These are phyloP conservation scores for Phataginus tricuspis DNA, from an alignment of 2,797 vertebrate species.

Conservation along the genomic window DNA sequence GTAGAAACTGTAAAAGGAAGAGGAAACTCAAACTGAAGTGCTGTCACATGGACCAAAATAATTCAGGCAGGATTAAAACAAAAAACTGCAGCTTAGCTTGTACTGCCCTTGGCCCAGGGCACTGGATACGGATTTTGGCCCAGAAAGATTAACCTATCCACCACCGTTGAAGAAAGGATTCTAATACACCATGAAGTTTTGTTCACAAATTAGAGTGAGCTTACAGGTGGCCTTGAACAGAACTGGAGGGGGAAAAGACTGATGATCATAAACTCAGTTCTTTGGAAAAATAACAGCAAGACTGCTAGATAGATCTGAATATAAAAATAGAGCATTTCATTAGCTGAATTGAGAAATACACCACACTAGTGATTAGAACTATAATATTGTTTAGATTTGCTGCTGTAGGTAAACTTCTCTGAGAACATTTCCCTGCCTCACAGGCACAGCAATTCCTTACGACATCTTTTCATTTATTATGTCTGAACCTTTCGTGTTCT, in stretches of 20 bases:
- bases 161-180: not conserved
- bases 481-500: not conserved
- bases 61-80: not conserved
- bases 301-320: not conserved
- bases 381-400: not conserved
- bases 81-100: not conserved
- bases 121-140: not conserved
- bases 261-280: not conserved
- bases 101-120: no score
- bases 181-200: not conserved
- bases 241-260: not conserved
- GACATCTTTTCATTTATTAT: not conserved
- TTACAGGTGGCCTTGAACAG: not conserved
- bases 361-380: not conserved
- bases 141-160: not conserved
- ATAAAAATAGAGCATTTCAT: not conserved
- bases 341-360: not conserved
- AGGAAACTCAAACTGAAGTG: not conserved
- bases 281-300: not conserved
- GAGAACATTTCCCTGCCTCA: not conserved
- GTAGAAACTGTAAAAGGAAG: not conserved
- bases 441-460: not conserved
- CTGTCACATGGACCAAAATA: not conserved
- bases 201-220: not conserved
- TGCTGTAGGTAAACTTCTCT: not conserved